Base-by-base conservation (phyloP, 2,888 invertebrate species). In the Pyrgus malvae region DNA sequence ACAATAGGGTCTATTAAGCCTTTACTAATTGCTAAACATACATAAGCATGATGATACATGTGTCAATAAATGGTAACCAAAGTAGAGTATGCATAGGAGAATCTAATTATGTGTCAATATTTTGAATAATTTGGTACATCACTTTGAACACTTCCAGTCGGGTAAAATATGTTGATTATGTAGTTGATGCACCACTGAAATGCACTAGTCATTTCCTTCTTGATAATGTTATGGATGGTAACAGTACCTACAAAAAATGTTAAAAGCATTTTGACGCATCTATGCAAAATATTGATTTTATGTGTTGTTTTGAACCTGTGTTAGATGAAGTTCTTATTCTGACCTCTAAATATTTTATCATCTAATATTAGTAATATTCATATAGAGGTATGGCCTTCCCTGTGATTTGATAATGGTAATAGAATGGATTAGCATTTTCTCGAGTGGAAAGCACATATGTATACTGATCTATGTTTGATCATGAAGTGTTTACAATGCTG, bases 171-270 rank as follows among this genome's bases (percentile, higher is more conserved):
- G 69, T 67, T 65, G 58, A 67, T 59, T 50, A 83, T 45, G 66
- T 66, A 77, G 70, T 79, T 67, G 68, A 68, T 71, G 63, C 70
- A 76, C 78, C 77, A 77, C 66, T 75, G 68, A 63, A 77, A 60
- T 56, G 65, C 53, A 74, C 69, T 68, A 64, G 62, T 76, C 86
- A 86, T 87, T 71, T 74, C 65, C 59, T 57, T 44, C 48, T 54
- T 51, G 27, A 61, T 46, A 40, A 54, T 29, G 16, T 21, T 49
- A 44, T 35, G 12, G 33, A 21, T 42, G 37, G 27, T 38, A 45
- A 8, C 33, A 41, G 49, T 11, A 54, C 57, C 54, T 46, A 54
- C 37, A 54, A 54, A 31, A 54, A 29, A 41, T 16, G 16, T 35
- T 17, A 8, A 37, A 37, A 17, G 37, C 17, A 21, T 9, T 17